Base-by-base conservation (phyloP, 1,140 invertebrate genomes). In the Muscidifurax raptorellus region DNA sequence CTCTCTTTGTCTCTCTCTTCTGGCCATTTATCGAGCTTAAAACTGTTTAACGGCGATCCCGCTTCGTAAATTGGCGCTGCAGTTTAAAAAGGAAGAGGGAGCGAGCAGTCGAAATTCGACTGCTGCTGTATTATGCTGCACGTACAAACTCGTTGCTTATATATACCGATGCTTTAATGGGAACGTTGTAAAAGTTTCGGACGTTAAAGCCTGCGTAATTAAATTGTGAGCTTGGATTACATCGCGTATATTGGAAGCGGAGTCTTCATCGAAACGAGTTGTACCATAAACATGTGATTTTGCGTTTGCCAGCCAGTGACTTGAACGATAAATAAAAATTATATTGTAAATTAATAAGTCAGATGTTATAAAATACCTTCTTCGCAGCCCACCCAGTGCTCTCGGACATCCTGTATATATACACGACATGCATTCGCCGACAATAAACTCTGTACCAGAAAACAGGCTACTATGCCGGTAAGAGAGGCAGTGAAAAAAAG, bases 1-100 rank as follows among this genome's bases (percentile, higher is more conserved):
- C n/a, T n/a, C n/a, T n/a, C n/a, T n/a, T n/a, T n/a, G n/a, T n/a
- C n/a, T n/a, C n/a, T 4, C 13, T 28, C 86, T n/a, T 80, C 64
- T 36, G 74, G 85, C 75, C 86, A 89, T 88, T 87, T 87, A 88
- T 88, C 87, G 87, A 85, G 88, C 86, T 89, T 88, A 86, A 89
- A 88, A 86, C 84, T 88, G 81, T 84, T 89, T 89, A 89, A 89
- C 86, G 87, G 71, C 84, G 77, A 28, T 79, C 4, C 47, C 47
- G 77, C 83, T 87, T 84, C 84, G 88, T 89, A 87, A 89, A 89
- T 89, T 87, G 84, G 10, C 9, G 30, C 12, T 25, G 18, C 77
- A 44, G n/a, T 52, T 52, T 71, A 44, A 81, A 72, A 47, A 30
- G 44, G 40, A 69, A 80, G 9, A 66, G 28, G 7, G 27, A 67